Evolutionary conservation across 2,888 invertebrate species (phyloP).

Genomic region (Diogma glabrata): DNA sequence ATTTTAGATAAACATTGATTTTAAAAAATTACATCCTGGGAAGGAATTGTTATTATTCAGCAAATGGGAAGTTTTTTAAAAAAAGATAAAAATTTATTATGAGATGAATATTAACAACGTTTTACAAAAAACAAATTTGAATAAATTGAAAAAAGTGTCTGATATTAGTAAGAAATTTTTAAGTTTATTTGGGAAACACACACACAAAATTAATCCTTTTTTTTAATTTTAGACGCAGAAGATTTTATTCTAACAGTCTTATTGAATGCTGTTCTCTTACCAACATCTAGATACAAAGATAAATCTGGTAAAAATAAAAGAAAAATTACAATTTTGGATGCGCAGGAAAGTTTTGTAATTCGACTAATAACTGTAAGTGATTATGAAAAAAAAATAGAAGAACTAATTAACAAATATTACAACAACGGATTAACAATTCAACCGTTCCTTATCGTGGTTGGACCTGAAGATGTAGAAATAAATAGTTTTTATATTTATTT

Average conservation of each 20-base stretch:
- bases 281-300: conserved; percentile 14
- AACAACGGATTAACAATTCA: conserved; percentile 18
- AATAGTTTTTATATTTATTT: too few relatives aligned
- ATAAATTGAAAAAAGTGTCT: background rate
- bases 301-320: conserved; percentile 15
- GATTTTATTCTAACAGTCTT: too few relatives aligned
- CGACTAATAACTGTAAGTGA: conserved; percentile 16
- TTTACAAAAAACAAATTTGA: background rate
- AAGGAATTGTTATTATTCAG: background rate
- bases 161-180: background rate
- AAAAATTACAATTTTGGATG: conserved; percentile 18
- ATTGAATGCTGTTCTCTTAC: conserved; percentile 15
- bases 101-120: background rate
- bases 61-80: background rate
- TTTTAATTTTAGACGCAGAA: too few relatives aligned
- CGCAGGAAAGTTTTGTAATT: conserved; percentile 18
- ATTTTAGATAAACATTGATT: background rate
- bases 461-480: conserved; percentile 10
- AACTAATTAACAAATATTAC: conserved; percentile 18
- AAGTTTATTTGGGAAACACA: too few relatives aligned
- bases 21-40: background rate
- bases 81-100: background rate
- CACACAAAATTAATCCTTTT: too few relatives aligned
- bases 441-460: conserved; percentile 16
- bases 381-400: conserved; percentile 16